Evolutionary conservation across 2,888 invertebrate genomes (phyloP).

Genomic region (Mesoligia furuncula): DNA sequence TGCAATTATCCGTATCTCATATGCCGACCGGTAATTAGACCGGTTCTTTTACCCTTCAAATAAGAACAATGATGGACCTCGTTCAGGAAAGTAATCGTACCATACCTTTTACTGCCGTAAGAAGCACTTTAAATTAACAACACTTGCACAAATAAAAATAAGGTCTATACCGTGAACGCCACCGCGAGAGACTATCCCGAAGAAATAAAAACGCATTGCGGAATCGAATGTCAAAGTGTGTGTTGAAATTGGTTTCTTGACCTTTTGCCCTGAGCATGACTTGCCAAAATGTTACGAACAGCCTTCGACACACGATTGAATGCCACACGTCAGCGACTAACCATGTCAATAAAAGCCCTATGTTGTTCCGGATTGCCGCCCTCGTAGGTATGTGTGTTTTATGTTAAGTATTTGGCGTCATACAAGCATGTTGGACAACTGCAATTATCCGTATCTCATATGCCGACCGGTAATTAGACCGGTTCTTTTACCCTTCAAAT

Average conservation of each 20-base stretch:
- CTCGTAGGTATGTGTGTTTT: neutral
- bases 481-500: neutral
- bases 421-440: neutral
- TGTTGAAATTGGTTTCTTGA: neutral
- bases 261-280: slow-evolving; percentile 20
- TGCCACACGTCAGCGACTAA: neutral
- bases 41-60: neutral
- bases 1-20: neutral
- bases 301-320: slow-evolving; percentile 18
- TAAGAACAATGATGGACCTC: neutral
- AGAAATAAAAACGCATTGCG: slow-evolving; percentile 33
- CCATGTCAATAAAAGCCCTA: neutral
- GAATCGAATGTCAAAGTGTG: slow-evolving; percentile 5
- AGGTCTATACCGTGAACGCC: slow-evolving; percentile 18
- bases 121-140: slow-evolving; percentile 24
- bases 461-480: too few species aligned
- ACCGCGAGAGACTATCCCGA: slow-evolving; percentile 27
- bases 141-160: slow-evolving; percentile 33
- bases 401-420: neutral
- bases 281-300: slow-evolving; percentile 2
- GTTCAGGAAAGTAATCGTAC: neutral
- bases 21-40: neutral
- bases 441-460: neutral
- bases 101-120: neutral
- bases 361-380: too few species aligned